Evolutionary conservation across 1,140 invertebrate genomes (phyloP).

Genomic region (Ips nitidus): DNA sequence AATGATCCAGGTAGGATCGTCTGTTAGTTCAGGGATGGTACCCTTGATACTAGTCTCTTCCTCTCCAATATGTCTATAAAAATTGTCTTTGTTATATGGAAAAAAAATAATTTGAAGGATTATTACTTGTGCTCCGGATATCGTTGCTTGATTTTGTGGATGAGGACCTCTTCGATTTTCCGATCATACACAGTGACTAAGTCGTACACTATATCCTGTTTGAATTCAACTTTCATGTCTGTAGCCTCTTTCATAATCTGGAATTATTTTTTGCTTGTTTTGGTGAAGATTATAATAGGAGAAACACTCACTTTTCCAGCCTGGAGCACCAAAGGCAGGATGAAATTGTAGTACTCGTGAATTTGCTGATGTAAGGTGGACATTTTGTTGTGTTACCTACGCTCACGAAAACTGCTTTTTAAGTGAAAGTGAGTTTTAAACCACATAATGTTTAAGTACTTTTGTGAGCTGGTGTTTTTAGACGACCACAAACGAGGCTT

Average conservation of each 20-base stretch:
- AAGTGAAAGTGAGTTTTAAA: too few relatives aligned
- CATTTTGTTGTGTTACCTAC: too few relatives aligned
- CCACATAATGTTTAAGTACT: too few relatives aligned
- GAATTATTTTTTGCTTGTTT: too few relatives aligned
- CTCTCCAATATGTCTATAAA: slow-evolving; percentile 79
- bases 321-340: slow-evolving; percentile 57
- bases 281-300: too few relatives aligned
- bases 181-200: slow-evolving; percentile 83
- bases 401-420: too few relatives aligned
- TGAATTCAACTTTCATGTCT: slow-evolving; percentile 44
- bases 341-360: slow-evolving; percentile 60
- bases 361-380: slow-evolving; percentile 37
- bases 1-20: slow-evolving; percentile 88
- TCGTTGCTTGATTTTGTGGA: slow-evolving; percentile 61
- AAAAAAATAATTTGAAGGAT: too few relatives aligned
- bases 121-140: slow-evolving; percentile 69
- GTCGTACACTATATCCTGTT: slow-evolving; percentile 64
- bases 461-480: too few relatives aligned
- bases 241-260: slow-evolving; percentile 22
- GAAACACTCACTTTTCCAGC: slow-evolving; percentile 57
- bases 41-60: slow-evolving; percentile 65
- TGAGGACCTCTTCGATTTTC: slow-evolving; percentile 75
- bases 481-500: too few relatives aligned
- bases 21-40: slow-evolving; percentile 64
- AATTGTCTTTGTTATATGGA: background rate